Evolutionary conservation across 2,113 vertebrate species (phyloP), one percentile per base, ranked within the genome.

Genomic region (Platysternon megacephalum): DNA sequence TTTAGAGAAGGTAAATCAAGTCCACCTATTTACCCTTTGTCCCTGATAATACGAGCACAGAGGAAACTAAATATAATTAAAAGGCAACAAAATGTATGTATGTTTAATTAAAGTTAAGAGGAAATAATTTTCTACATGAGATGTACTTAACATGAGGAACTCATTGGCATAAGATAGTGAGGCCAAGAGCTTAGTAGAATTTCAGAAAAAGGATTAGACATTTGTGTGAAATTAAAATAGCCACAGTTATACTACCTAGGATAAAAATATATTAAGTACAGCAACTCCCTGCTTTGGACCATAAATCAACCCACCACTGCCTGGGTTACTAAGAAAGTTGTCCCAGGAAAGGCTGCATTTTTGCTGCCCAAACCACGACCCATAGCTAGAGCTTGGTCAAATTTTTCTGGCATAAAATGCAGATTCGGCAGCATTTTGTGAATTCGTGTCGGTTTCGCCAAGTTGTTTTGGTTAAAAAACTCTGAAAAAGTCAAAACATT

Each of bases 71-170:
- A 65, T 65, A 87, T 10, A 19, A 52, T 46, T 3, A 78, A 9
- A 83, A n/a, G 28, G 26, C 53, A 28, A 24, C 5, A 42, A 79
- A 65, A 86, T 6, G 76, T 94, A 93, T 93, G 79, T 85, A 93
- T 89, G 93, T 35, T 87, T 42, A 56, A 79, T 90, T 91, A 92
- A 93, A 93, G 58, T 72, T 51, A 51, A 84, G 80, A 68, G 65
- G 32, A 91, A 81, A 48, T 32, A 35, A 39, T 93, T 95, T 42
- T 65, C 68, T 13, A 61, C 29, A 61, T 32, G 58, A 61, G 58
- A 61, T 5, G 13, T 61, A 61, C 4, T 61, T 61, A 61, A 61
- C 28, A 93, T 53, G 85, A 84, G 87, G 87, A 92, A 87, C 90
- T 95, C 88, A 2, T 96, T 92, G 93, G 39, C 85, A 52, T 58